Evolutionary conservation across 2,113 vertebrate species (phyloP), one percentile per base, ranked within the genome.

Genomic region (Cynoglossus semilaevis): DNA sequence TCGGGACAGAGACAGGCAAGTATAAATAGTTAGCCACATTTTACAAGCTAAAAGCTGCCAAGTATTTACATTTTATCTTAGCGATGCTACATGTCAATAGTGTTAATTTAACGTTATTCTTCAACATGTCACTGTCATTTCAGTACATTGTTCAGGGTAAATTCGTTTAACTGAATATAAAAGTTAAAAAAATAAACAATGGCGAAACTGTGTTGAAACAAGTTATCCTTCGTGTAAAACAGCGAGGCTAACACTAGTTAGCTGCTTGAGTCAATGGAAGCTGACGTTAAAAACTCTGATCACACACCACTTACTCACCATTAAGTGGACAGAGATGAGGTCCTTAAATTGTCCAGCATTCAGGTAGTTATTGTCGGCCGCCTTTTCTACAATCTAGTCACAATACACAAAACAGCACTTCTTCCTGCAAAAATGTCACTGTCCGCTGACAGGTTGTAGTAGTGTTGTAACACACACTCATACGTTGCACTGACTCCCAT

Each of bases 271-370:
- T 29, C 22, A 16, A 5, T 4, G 16, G 13, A 52, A 44, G 8
- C 38, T 15, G 47, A n/a, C 10, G 6, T 43, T 13, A 22, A 45
- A 47, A 45, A 47, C 8, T 50, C 43, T 15, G 36, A 47, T 36
- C 19, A 15, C 29, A 42, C 29, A 38, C 10, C 11, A n/a, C 8
- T 36, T 42, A 44, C 85, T 73, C 29, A 87, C 85, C 83, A 83
- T 75, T 50, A 76, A 82, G 63, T 56, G 34, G 48, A 51, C 16
- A 15, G 4, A 15, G 19, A 37, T 12, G 34, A 59, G 69, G 45
- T 56, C 55, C 48, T 56, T 16, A 10, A 58, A 37, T n/a, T 41
- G 18, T 56, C 16, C 40, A 13, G 37, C 53, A 63, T 37, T 1
- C 14, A 16, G 44, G 5, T 19, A 35, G 46, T 36, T 18, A 47